Evolutionary conservation across 2,797 vertebrate genomes (phyloP).

Genomic region (Cryptoblepharus egeriae): DNA sequence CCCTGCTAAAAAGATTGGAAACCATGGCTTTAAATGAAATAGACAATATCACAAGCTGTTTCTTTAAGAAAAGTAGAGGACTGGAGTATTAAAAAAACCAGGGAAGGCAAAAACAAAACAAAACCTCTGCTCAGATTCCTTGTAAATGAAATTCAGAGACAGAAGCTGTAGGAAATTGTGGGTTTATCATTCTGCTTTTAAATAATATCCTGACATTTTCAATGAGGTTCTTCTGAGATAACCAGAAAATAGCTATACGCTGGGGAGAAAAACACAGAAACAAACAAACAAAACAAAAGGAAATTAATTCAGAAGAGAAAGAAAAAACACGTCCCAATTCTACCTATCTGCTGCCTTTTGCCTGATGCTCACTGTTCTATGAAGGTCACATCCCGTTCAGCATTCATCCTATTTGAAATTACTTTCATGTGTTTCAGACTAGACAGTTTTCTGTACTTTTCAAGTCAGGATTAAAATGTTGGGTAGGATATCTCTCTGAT

Average conservation of each 20-base stretch:
- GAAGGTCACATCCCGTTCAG: background rate
- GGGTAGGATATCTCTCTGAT: background rate
- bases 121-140: background rate
- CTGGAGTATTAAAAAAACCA: background rate
- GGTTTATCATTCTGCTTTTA: conserved; percentile 17
- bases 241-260: background rate
- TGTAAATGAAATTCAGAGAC: conserved; percentile 21
- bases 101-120: background rate
- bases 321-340: background rate
- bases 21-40: background rate
- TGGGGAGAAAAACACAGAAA: background rate
- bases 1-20: too few species aligned
- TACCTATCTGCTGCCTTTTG: background rate
- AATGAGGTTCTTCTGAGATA: conserved; percentile 12
- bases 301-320: conserved; percentile 9
- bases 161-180: background rate
- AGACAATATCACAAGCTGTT: background rate
- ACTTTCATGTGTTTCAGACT: background rate
- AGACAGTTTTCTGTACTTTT: background rate
- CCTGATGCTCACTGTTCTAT: background rate
- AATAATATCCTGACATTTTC: conserved; percentile 23
- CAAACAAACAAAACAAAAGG: background rate
- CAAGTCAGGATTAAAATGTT: background rate
- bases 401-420: background rate
- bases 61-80: background rate